Evolutionary conservation across 2,797 vertebrate species (phyloP), one percentile per base, ranked within the genome.

Genomic region (Spizella passerina): DNA sequence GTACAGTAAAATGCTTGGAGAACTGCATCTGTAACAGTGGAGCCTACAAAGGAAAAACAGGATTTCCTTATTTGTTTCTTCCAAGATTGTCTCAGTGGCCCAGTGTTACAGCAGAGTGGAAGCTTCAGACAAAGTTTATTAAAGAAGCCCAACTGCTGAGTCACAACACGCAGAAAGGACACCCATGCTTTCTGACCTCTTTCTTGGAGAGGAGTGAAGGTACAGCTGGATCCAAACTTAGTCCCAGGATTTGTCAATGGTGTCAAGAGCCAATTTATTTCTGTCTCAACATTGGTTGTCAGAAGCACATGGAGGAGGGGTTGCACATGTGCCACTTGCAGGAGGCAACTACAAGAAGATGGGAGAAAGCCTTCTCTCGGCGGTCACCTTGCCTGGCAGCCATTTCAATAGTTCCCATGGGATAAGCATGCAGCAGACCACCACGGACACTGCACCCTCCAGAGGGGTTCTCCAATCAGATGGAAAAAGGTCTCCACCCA

Each of bases 151-250:
- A 2, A 14, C 36, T 16, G 22, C 4, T 38, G 50, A 57, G n/a
- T 14, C 15, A 20, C n/a, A 23, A 43, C 11, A 15, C 6, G 5
- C 16, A 44, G 50, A 57, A 50, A 50, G 36, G 43, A 43, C 7
- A 0, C 4, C 8, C 7, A 13, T n/a, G 22, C 7, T 44, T 71
- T 38, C 59, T 57, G 32, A 36, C 14, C 13, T 36, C 22, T 8
- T 63, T 53, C 14, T 63, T 7, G 20, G 5, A 78, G 14, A 63
- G 12, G 7, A 36, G 5, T n/a, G 26, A 34, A 43, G 10, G 13
- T 12, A 10, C 0, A 0, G 7, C 6, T 17, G 13, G 19, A 50
- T 43, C 10, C 63, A 63, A 21, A 5, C 43, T n/a, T 36, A 43
- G 30, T 8, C 12, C 24, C 12, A 49, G 22, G n/a, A 6, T 16